phyloP scores from a whole-genome alignment of 2,797 vertebrate species.

The Sebastes dallii region DNA sequence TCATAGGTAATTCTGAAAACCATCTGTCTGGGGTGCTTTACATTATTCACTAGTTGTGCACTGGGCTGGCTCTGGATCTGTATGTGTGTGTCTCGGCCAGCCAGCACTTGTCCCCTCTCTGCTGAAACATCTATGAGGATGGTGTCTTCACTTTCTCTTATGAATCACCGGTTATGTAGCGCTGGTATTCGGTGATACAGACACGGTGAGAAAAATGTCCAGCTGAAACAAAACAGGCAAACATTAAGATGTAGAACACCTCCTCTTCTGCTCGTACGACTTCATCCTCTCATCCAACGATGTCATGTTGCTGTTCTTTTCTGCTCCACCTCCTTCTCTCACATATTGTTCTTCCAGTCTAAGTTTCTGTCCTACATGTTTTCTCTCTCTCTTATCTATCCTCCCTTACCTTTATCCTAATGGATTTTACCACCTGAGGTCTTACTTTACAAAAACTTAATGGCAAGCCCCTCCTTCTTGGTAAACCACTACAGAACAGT shows the following conservation, averaged over 20 bases:
- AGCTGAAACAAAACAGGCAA: constrained; percentile 13
- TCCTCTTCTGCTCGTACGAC: neutral
- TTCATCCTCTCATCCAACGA: neutral
- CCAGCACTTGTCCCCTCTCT: constrained; percentile 32
- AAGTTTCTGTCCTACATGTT: constrained; percentile 6
- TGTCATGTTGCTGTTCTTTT: neutral
- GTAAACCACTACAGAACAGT: constrained; percentile 10
- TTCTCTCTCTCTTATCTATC: constrained; percentile 22
- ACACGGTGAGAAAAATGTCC: neutral
- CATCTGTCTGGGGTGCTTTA: constrained; percentile 61
- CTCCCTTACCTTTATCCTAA: constrained; percentile 53
- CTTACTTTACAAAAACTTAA: constrained; percentile 60
- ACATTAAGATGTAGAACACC: constrained; percentile 1
- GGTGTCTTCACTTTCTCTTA: constrained; percentile 30
- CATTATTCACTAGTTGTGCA: constrained; percentile 67
- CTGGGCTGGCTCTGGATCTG: neutral
- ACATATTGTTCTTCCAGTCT: constrained; percentile 4
- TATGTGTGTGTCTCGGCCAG: constrained; percentile 11
- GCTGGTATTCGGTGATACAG: neutral
- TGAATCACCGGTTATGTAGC: constrained; percentile 14
- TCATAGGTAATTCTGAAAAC: constrained; percentile 58
- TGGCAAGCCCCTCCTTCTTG: constrained; percentile 27
- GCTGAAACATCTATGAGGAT: constrained; percentile 47
- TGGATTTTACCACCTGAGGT: constrained; percentile 63
- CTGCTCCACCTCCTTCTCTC: constrained; percentile 7